phyloP scores from a whole-genome alignment of 2,888 invertebrate genomes.

The Schizaphis graminum region DNA sequence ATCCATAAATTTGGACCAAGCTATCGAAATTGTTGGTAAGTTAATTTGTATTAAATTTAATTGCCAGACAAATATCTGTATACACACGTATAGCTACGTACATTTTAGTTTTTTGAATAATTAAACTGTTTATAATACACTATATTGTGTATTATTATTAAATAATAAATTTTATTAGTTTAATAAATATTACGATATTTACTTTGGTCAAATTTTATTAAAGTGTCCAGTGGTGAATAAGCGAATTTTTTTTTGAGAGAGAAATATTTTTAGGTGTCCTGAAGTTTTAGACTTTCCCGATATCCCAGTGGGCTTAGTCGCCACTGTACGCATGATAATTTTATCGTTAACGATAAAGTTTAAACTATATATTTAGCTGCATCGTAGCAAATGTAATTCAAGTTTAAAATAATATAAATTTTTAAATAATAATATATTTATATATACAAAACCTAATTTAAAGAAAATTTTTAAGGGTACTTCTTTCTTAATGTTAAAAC shows the following conservation, averaged over 20 bases:
- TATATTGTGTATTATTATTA: not conserved
- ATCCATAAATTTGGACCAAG: not conserved
- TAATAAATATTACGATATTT: not conserved
- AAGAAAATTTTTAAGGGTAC: not conserved
- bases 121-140: not conserved
- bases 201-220: not conserved
- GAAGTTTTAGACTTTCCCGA: not conserved
- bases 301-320: not conserved
- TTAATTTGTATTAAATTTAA: not conserved
- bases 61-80: too few relatives aligned
- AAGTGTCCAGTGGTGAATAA: not conserved
- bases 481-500: not conserved
- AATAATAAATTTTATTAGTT: too few relatives aligned
- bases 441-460: not conserved
- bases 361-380: not conserved
- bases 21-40: slow-evolving; percentile 44
- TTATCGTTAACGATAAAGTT: not conserved
- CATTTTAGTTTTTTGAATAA: not conserved
- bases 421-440: not conserved
- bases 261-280: not conserved
- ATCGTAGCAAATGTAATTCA: not conserved
- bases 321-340: not conserved
- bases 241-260: not conserved
- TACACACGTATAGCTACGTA: not conserved
- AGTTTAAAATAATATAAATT: too few relatives aligned